A percentile compares a stretch with the other conserved stretches of the same genome.
phyloP scores from a whole-genome alignment of 1,140 invertebrate species.

The Drosophila pectinifera region DNA sequence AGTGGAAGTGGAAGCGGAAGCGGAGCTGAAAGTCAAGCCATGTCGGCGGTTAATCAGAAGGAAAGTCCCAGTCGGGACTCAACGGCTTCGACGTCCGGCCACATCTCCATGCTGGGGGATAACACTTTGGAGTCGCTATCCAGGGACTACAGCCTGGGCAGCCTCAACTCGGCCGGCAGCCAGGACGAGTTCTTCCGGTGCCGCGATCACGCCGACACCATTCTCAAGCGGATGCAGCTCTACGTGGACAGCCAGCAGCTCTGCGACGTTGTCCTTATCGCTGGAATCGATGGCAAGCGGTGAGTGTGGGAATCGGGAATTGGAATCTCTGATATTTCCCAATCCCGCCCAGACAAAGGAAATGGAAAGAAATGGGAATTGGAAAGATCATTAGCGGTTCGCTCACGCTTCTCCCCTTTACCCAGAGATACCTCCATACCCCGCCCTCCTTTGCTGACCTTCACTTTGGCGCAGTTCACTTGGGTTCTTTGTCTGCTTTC shows the following conservation, averaged over 20 bases:
- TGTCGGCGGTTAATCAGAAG: constrained; percentile 79
- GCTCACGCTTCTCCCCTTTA: constrained; percentile 17
- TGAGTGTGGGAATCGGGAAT: constrained; percentile 73
- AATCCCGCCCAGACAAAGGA: constrained; percentile 55
- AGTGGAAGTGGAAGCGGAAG: neutral
- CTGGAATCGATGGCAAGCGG: constrained; percentile 88
- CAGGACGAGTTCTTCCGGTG: constrained; percentile 92
- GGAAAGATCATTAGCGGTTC: constrained; percentile 50
- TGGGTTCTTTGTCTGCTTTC: constrained; percentile 70
- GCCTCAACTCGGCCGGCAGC: constrained; percentile 77
- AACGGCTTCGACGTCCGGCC: constrained; percentile 77
- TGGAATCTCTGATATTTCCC: neutral
- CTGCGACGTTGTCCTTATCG: constrained; percentile 92
- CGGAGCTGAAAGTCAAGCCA: constrained; percentile 15
- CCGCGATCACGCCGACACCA: constrained; percentile 91
- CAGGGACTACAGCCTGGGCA: constrained; percentile 77
- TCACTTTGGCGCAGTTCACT: constrained; percentile 56
- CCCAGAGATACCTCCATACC: neutral
- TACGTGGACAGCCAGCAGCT: constrained; percentile 92
- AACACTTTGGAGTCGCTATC: constrained; percentile 74
- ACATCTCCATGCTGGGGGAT: constrained; percentile 74
- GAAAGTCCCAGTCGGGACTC: constrained; percentile 84
- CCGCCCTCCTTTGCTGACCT: constrained; percentile 47
- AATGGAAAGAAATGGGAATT: constrained; percentile 51
- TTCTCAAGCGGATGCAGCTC: constrained; percentile 92